Percentiles rank a stretch among this genome's conserved stretches.
Conservation (phyloP, 2,888 invertebrate genomes). For the Hemistola chrysoprasaria region DNA sequence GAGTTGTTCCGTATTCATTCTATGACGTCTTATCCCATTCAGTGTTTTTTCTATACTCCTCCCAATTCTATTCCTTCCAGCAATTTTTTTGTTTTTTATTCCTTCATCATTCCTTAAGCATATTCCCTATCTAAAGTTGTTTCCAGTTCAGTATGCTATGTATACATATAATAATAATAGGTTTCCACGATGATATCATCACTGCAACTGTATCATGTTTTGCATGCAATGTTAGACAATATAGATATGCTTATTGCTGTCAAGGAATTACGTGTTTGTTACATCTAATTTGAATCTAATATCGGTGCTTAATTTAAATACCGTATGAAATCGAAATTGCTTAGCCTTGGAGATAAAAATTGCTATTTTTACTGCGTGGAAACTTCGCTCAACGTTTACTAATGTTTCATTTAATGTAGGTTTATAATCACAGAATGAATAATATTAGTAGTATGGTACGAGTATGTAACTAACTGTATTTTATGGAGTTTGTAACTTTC, state of each 20-base stretch:
- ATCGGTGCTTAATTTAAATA: conserved; percentile 16
- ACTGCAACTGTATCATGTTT: conserved; percentile 13
- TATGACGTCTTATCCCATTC: too few species aligned
- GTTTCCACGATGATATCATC: conserved; percentile 31
- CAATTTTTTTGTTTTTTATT: too few species aligned
- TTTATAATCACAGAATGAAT: too few species aligned
- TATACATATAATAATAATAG: too few species aligned
- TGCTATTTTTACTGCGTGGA: neutral
- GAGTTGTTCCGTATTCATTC: too few species aligned
- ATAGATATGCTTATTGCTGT: conserved; percentile 26
- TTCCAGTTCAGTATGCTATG: conserved; percentile 19
- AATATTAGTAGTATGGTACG: too few species aligned
- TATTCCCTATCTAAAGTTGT: too few species aligned
- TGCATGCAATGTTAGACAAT: conserved; percentile 24
- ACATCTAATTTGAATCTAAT: conserved; percentile 17
- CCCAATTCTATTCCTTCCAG: neutral
- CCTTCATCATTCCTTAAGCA: too few species aligned
- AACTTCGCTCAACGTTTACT: too few species aligned
- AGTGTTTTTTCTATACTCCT: neutral
- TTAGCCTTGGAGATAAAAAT: conserved; percentile 10
- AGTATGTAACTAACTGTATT: too few species aligned
- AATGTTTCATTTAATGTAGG: too few species aligned
- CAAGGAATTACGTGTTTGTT: conserved; percentile 19
- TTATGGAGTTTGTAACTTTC: too few species aligned
- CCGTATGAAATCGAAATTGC: conserved; percentile 10